phyloP scores from a whole-genome alignment of 1,140 invertebrate species.

The Eufriesea mexicana region DNA sequence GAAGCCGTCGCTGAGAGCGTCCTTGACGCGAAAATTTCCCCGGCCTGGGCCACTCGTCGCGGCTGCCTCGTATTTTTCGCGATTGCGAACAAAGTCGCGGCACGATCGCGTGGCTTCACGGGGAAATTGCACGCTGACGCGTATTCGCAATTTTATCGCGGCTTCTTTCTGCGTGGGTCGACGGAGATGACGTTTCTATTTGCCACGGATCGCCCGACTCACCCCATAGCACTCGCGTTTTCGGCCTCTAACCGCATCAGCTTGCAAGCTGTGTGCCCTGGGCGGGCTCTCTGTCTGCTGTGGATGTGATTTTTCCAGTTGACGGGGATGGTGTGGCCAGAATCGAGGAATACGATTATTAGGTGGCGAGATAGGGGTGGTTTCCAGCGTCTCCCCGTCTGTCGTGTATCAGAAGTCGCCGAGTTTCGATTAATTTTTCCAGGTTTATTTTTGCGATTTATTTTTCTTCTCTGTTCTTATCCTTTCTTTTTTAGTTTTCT shows the following conservation, averaged over 20 bases:
- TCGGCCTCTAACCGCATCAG: background rate
- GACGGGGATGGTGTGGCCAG: too few relatives aligned
- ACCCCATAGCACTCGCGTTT: background rate
- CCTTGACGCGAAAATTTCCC: background rate
- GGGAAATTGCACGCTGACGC: background rate
- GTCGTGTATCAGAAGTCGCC: too few relatives aligned
- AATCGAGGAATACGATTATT: too few relatives aligned
- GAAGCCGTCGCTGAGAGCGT: background rate
- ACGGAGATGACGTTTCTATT: background rate
- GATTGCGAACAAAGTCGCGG: background rate
- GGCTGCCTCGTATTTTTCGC: conserved; percentile 14
- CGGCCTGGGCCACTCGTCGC: background rate
- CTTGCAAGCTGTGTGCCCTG: background rate
- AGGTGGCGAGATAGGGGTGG: too few relatives aligned
- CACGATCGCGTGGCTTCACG: background rate
- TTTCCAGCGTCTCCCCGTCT: too few relatives aligned
- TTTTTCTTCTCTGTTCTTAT: too few relatives aligned
- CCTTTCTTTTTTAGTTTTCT: too few relatives aligned
- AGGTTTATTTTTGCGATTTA: too few relatives aligned
- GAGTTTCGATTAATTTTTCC: too few relatives aligned
- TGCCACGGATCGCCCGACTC: background rate
- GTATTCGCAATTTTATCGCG: background rate
- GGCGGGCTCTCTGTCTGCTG: too few relatives aligned
- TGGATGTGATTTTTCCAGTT: too few relatives aligned
- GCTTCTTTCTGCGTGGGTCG: too few relatives aligned